Conservation (phyloP, 1,140 invertebrate genomes). For the Himalopsyche phryganea region DNA sequence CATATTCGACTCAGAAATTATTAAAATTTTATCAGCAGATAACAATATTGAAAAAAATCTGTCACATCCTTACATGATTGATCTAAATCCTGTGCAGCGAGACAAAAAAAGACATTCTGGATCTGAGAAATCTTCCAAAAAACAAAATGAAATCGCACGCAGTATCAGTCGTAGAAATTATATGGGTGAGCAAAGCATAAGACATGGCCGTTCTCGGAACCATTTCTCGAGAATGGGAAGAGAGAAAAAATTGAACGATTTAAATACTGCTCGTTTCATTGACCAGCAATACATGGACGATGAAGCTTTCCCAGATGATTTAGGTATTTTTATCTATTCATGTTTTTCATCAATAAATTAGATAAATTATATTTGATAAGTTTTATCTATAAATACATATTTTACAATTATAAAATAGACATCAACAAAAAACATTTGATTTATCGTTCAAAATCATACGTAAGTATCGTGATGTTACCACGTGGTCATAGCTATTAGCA, state of each 20-base stretch:
- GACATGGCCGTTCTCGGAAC: slow-evolving; percentile 28
- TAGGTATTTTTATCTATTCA: slow-evolving; percentile 14
- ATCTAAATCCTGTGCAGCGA: background rate
- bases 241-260: slow-evolving; percentile 23
- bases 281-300: slow-evolving; percentile 1
- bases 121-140: too few relatives aligned
- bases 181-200: slow-evolving; percentile 23
- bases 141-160: background rate
- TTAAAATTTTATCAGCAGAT: background rate
- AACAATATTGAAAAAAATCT: too few relatives aligned
- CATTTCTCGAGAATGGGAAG: slow-evolving; percentile 24
- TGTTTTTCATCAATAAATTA: too few relatives aligned
- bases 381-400: too few relatives aligned
- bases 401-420: too few relatives aligned
- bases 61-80: background rate
- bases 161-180: slow-evolving; percentile 10
- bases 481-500: too few relatives aligned
- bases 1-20: background rate
- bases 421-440: too few relatives aligned
- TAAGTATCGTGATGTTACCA: too few relatives aligned
- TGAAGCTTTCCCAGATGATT: background rate
- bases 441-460: too few relatives aligned
- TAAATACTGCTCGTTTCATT: slow-evolving; percentile 5
- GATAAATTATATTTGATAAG: too few relatives aligned
- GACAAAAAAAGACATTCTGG: background rate